Percentiles rank a stretch among this genome's conserved stretches.
These are phyloP conservation scores for Trigoniulus corallinus DNA, from an alignment of 1,140 invertebrate genomes.

Conservation along the genomic window DNA sequence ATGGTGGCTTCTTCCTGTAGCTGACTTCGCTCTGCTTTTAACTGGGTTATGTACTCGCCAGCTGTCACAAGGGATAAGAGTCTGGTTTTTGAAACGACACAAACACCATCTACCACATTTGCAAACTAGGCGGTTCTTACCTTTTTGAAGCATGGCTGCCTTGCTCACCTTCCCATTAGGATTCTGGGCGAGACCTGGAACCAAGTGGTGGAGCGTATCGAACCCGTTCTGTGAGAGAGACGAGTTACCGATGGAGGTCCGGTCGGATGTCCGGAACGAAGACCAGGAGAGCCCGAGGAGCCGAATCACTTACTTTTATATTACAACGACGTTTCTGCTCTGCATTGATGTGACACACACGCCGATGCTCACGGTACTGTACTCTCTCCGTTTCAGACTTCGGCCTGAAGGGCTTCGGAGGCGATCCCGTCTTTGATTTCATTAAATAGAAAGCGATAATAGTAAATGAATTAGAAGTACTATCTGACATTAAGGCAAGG, in stretches of 20 bases:
- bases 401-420: conserved; percentile 18
- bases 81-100: not conserved
- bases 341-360: conserved; percentile 73
- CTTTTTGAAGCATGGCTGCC: conserved; percentile 91
- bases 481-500: not conserved
- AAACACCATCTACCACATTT: no score
- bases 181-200: conserved; percentile 68
- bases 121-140: no score
- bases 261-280: not conserved
- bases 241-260: no score
- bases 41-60: conserved; percentile 82
- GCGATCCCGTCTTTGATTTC: not conserved
- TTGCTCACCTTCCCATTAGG: conserved; percentile 80
- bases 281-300: not conserved
- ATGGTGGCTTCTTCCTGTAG: conserved; percentile 80
- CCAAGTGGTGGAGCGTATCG: conserved; percentile 81
- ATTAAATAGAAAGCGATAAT: not conserved
- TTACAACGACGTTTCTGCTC: conserved; percentile 95
- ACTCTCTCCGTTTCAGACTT: conserved; percentile 20
- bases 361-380: conserved; percentile 26
- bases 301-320: conserved; percentile 49
- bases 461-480: not conserved
- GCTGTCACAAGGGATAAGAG: conserved; percentile 15
- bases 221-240: conserved; percentile 56
- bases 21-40: conserved; percentile 66